Evolutionary conservation across 2,797 vertebrate genomes (phyloP), one percentile per base, ranked within the genome.

Genomic region (Acanthiza pusilla): DNA sequence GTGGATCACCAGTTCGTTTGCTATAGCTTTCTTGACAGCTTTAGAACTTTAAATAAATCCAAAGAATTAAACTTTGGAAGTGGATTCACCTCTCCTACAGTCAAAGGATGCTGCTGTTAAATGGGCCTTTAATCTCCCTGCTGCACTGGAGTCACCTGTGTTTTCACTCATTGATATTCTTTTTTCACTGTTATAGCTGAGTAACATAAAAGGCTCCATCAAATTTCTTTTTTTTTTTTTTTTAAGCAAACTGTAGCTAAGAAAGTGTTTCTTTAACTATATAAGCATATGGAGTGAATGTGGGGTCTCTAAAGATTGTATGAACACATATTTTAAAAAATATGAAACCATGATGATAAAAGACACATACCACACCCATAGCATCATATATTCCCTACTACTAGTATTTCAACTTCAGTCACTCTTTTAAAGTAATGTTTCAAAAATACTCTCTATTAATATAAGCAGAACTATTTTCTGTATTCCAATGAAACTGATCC

Each of bases 401-500:
- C 67, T 86, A 50, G n/a, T 57, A 86, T 90, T 95, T 93, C 88
- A 91, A 16, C 34, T 91, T 85, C 77, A 93, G 70, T 32, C 36
- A 57, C 67, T 78, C 74, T 81, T 82, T 58, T 50, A 55, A 76
- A 87, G 43, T n/a, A 75, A 84, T 27, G 55, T 23, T 42, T 83
- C 55, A 81, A 42, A 91, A 68, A 77, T 75, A 91, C 45, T 73
- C 66, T 63, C 65, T 91, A 60, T 74, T 89, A 57, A 53, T 86
- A 76, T 34, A 91, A 91, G 18, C 71, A 76, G 55, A 92, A 90
- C 60, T 94, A 93, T 90, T 93, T 91, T 94, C 80, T 90, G 14
- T 94, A 87, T 88, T 76, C 55, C 74, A 88, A 10, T 93, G 93
- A 91, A 96, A 96, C 38, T n/a, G 71, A 96, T 89, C 79, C 74